Conservation (phyloP, 2,797 vertebrate species). For the Orientallactaga sibirica region DNA sequence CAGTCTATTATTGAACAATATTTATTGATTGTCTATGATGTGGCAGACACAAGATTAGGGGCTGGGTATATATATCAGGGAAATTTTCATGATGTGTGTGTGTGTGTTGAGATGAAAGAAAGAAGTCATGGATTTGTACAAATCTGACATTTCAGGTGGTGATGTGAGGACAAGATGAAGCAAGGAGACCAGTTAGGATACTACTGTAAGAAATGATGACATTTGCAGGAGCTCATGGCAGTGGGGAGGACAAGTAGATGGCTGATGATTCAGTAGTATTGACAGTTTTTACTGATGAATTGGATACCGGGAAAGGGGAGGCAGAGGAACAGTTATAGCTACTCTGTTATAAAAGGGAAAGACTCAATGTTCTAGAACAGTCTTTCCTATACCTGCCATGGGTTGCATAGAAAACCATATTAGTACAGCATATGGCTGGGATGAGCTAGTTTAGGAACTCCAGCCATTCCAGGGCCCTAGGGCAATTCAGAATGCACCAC, state of each 20-base stretch:
- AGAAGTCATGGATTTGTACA: not conserved
- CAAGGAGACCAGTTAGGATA: not conserved
- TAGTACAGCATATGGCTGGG: not conserved
- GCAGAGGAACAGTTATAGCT: not conserved
- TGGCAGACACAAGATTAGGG: not conserved
- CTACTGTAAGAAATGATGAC: not conserved
- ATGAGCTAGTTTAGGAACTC: not conserved
- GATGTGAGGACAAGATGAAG: not conserved
- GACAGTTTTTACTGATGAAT: not conserved
- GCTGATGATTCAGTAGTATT: not conserved
- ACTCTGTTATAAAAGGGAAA: not conserved
- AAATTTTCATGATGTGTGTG: not conserved
- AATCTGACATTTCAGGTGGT: not conserved
- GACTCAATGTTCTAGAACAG: not conserved
- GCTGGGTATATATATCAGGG: not conserved
- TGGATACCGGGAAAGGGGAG: not conserved
- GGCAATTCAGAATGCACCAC: too few relatives aligned
- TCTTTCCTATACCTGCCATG: not conserved
- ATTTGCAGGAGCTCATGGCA: not conserved
- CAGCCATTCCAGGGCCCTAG: not conserved
- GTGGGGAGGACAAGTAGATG: not conserved
- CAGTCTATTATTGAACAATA: slow-evolving; percentile 8
- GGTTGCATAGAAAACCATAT: not conserved
- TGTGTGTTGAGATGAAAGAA: not conserved
- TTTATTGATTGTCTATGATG: not conserved